A percentile compares a stretch with the other conserved stretches of the same genome.
Conservation (phyloP, 2,113 vertebrate genomes). For the Epinephelus lanceolatus region DNA sequence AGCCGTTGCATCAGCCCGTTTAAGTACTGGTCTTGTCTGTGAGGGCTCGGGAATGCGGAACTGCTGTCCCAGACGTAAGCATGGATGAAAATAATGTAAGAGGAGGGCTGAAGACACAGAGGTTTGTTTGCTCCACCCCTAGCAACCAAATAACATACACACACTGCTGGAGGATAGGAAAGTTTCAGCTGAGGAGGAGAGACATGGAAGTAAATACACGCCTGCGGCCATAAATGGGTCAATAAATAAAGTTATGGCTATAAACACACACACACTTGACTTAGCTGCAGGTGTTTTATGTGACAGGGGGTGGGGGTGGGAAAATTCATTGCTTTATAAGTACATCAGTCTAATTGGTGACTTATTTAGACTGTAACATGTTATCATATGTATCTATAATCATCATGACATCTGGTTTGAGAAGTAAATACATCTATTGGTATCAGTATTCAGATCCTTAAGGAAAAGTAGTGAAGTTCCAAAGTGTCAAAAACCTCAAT, state of each 20-base stretch:
- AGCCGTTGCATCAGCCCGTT: slow-evolving; percentile 92
- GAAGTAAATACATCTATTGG: no score
- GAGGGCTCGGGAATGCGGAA: slow-evolving; percentile 95
- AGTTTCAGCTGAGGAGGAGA: slow-evolving; percentile 69
- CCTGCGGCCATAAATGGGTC: slow-evolving; percentile 22
- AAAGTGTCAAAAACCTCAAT: neutral
- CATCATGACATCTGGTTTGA: no score
- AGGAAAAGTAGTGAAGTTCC: neutral
- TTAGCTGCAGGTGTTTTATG: slow-evolving; percentile 30
- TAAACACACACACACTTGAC: slow-evolving; percentile 31
- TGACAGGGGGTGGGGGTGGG: neutral
- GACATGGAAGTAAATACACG: slow-evolving; percentile 62
- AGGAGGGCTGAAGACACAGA: slow-evolving; percentile 45
- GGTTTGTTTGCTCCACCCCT: slow-evolving; percentile 80
- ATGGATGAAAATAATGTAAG: slow-evolving; percentile 76
- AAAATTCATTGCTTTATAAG: neutral
- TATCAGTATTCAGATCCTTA: neutral
- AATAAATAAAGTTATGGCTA: slow-evolving; percentile 21
- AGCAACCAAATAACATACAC: slow-evolving; percentile 84
- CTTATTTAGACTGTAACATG: neutral
- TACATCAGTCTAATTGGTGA: neutral
- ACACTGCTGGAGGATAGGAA: slow-evolving; percentile 81
- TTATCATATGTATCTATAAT: no score
- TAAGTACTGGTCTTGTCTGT: slow-evolving; percentile 89
- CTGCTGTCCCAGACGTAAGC: slow-evolving; percentile 89